These are phyloP conservation scores for Saccostrea cuccullata DNA, from an alignment of 1,140 invertebrate species.

Conservation along the genomic window DNA sequence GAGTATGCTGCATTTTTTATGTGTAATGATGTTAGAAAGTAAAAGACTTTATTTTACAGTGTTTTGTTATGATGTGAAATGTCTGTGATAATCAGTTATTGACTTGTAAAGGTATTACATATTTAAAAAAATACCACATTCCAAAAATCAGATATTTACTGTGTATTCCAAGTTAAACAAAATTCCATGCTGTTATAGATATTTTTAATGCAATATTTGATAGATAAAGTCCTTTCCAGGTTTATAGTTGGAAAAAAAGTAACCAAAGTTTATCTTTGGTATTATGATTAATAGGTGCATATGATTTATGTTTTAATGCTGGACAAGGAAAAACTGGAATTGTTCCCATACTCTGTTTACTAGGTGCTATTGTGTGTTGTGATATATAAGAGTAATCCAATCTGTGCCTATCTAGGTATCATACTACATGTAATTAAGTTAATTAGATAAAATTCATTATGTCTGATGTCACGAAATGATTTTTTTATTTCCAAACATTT, in stretches of 20 bases:
- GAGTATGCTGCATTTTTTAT: background rate
- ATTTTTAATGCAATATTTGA: background rate
- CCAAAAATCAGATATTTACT: background rate
- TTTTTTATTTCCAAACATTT: background rate
- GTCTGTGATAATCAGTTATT: background rate
- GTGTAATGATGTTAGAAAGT: slow-evolving; percentile 12
- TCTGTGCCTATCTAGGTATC: background rate
- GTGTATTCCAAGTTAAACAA: background rate
- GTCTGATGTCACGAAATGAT: background rate
- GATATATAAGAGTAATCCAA: background rate
- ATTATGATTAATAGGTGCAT: no score
- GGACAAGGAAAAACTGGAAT: background rate
- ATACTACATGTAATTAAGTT: background rate
- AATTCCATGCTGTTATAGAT: background rate
- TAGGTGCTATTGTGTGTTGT: slow-evolving; percentile 26
- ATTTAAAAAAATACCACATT: background rate
- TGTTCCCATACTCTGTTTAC: background rate
- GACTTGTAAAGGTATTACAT: background rate
- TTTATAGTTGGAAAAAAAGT: no score
- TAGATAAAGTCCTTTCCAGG: background rate
- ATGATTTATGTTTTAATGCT: no score
- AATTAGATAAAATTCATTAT: background rate
- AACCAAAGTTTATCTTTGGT: no score
- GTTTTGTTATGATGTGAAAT: background rate
- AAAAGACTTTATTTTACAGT: background rate